Conservation (phyloP, 2,888 invertebrate species). For the Mesorhabditis belari region DNA sequence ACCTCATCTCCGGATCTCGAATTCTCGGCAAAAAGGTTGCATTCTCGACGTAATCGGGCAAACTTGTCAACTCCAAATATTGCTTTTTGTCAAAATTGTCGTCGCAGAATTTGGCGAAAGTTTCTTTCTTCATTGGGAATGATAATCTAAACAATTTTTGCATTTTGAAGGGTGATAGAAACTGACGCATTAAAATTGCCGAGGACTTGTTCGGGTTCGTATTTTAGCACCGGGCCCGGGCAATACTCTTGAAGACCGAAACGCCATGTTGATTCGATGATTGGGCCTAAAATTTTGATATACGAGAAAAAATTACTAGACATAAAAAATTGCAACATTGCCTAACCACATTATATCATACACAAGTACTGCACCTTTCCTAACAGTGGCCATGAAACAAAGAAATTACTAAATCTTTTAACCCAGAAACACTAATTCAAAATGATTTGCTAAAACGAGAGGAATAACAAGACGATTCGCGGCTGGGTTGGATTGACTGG, state of each 20-base stretch:
- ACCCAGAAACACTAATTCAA: no score
- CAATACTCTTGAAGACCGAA: conserved; percentile 32
- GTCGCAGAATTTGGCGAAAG: conserved; percentile 31
- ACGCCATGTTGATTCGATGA: conserved; percentile 20
- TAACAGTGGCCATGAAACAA: no score
- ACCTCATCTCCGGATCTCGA: conserved; percentile 15
- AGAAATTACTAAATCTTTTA: no score
- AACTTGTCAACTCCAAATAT: conserved; percentile 20
- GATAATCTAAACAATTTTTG: conserved; percentile 20
- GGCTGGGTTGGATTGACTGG: no score
- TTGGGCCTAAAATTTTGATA: conserved; percentile 19
- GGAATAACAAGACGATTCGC: no score
- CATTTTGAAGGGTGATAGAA: not conserved
- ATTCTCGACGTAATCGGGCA: conserved; percentile 27
- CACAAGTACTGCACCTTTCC: no score
- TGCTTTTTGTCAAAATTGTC: conserved; percentile 26
- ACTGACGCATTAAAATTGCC: conserved; percentile 10
- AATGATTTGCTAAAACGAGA: no score
- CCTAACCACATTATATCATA: no score
- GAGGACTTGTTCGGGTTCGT: conserved; percentile 19
- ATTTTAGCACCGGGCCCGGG: conserved; percentile 30
- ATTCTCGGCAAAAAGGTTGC: conserved; percentile 19
- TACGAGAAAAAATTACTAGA: no score
- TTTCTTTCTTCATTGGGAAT: conserved; percentile 16
- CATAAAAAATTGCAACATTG: no score